These are phyloP conservation scores for Oreotrochilus melanogaster DNA, from an alignment of 2,113 vertebrate genomes.

Conservation along the genomic window DNA sequence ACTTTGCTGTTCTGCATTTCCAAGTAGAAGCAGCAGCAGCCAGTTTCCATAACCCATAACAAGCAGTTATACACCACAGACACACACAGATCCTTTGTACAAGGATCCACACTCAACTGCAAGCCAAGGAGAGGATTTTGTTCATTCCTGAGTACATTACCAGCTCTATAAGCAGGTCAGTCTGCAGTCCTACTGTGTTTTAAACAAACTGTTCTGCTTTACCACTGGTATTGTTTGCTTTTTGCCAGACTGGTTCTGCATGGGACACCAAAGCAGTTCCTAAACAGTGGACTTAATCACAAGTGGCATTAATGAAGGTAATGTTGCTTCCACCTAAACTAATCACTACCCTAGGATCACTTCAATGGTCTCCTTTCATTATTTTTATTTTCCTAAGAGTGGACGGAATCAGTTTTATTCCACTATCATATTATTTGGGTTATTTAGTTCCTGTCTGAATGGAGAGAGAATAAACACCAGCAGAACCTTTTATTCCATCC, in stretches of 20 bases:
- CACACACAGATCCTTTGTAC: neutral
- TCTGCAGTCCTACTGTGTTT: neutral
- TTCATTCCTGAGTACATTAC: neutral
- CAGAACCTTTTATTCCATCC: neutral
- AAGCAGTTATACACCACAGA: neutral
- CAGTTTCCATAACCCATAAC: neutral
- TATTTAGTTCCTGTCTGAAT: neutral
- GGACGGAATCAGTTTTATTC: neutral
- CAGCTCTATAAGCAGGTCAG: neutral
- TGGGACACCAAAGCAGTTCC: neutral
- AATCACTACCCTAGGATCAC: neutral
- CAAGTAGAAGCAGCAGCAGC: neutral
- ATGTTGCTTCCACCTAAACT: neutral
- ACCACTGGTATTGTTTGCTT: neutral
- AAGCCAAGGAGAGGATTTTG: neutral
- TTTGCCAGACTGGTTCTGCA: neutral
- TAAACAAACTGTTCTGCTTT: neutral
- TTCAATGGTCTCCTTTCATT: neutral
- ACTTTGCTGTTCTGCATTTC: neutral
- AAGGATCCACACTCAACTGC: neutral
- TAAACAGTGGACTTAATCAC: neutral
- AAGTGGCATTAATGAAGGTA: neutral
- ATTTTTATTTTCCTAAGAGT: neutral
- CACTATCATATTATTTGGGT: neutral
- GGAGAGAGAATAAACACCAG: neutral